These are phyloP conservation scores for Neolamprologus cancellatus DNA, from an alignment of 2,113 vertebrate genomes.

Conservation along the genomic window DNA sequence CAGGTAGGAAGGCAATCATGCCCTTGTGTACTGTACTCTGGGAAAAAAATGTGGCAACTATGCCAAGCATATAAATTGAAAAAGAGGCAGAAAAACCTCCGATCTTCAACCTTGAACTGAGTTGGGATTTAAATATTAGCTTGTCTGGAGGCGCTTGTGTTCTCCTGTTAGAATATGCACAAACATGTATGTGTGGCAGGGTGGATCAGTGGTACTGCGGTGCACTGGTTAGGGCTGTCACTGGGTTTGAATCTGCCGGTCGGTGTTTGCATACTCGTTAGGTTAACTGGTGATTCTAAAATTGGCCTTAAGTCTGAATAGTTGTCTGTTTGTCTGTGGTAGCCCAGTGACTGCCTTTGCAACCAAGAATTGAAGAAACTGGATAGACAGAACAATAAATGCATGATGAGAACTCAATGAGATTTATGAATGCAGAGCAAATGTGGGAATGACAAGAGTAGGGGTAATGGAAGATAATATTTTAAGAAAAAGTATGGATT, in stretches of 20 bases:
- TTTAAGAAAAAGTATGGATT: background rate
- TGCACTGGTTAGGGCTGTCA: background rate
- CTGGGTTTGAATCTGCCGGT: background rate
- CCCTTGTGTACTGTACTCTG: slow-evolving; percentile 38
- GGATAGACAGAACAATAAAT: background rate
- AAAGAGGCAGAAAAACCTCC: slow-evolving; percentile 11
- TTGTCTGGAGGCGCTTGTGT: background rate
- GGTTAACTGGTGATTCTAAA: background rate
- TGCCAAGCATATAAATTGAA: slow-evolving; percentile 45
- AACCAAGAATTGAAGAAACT: background rate
- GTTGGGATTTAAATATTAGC: background rate
- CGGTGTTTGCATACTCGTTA: background rate
- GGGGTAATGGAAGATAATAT: background rate
- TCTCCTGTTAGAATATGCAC: background rate
- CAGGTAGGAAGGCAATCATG: slow-evolving; percentile 59
- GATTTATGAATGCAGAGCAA: background rate
- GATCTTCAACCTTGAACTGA: background rate
- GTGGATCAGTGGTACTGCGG: background rate
- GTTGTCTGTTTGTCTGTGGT: background rate
- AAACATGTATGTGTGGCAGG: background rate
- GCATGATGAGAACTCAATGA: background rate
- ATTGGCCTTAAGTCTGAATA: background rate
- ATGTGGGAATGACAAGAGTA: background rate
- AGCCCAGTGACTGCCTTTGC: background rate
- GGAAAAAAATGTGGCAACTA: slow-evolving; percentile 23